phyloP scores from a whole-genome alignment of 2,113 vertebrate genomes.

The Platichthys stellatus region DNA sequence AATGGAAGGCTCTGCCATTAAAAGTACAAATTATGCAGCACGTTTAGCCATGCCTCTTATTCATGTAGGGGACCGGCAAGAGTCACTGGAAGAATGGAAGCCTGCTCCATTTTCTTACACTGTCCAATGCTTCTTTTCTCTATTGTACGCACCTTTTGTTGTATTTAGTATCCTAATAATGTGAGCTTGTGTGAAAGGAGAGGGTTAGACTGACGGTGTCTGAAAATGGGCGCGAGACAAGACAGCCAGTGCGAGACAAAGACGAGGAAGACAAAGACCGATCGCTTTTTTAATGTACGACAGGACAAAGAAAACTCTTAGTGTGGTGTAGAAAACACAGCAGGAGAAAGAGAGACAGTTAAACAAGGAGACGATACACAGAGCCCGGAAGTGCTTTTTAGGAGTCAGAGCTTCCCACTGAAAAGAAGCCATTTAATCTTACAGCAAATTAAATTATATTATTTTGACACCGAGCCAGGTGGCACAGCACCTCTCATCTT shows the following conservation, averaged over 20 bases:
- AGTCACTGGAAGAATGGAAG: constrained; percentile 72
- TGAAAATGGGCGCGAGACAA: constrained; percentile 64
- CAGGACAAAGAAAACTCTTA: constrained; percentile 56
- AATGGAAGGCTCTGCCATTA: constrained; percentile 77
- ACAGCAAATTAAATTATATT: constrained; percentile 81
- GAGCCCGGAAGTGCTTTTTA: constrained; percentile 49
- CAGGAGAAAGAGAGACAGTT: constrained; percentile 14
- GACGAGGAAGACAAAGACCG: constrained; percentile 59
- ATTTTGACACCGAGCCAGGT: constrained; percentile 81
- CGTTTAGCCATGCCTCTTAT: constrained; percentile 77
- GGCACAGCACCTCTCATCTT: constrained; percentile 73
- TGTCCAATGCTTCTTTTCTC: constrained; percentile 55
- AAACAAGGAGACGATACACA: constrained; percentile 25
- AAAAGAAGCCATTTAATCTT: constrained; percentile 81
- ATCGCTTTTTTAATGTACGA: constrained; percentile 43
- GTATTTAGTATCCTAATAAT: constrained; percentile 66
- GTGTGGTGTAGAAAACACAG: constrained; percentile 23
- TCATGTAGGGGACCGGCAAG: constrained; percentile 77
- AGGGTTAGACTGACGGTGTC: constrained; percentile 49
- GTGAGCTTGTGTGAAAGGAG: constrained; percentile 57
- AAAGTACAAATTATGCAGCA: constrained; percentile 79
- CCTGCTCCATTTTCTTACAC: constrained; percentile 64
- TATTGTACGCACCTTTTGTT: constrained; percentile 68
- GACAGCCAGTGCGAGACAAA: constrained; percentile 65
- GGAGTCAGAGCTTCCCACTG: constrained; percentile 59